Evolutionary conservation across 2,113 vertebrate species (phyloP), one percentile per base, ranked within the genome.

Genomic region (Etheostoma cragini): DNA sequence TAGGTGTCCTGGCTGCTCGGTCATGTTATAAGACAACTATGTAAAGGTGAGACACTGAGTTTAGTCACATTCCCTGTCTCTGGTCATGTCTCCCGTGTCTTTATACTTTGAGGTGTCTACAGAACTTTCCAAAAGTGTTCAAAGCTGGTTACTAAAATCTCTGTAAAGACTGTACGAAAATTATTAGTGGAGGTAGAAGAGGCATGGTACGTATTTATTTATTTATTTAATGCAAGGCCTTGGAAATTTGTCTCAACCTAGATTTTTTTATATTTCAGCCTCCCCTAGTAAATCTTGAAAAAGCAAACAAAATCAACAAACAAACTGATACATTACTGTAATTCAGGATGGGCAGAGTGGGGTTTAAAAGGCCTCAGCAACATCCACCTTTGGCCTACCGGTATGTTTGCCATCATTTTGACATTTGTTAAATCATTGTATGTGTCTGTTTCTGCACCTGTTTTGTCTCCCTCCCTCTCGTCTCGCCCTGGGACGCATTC

Each of bases 1-100:
- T 73, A 83, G 52, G 75, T 82, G 81, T 82, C 61, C 87, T 78
- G 78, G 83, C 72, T 22, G 72, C 75, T 33, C 70, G 2, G 67
- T 2, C n/a, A 70, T 33, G 2, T 81, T 19, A 82, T 52, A 72
- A 58, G 64, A 30, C 75, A 72, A 64, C 57, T 61, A 33, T 81
- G 45, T 69, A 78, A 78, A 79, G 68, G 60, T 50, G 33, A 78
- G 82, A 72, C 61, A 47, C 26, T 47, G 60, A 69, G 12, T 86
- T 69, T 57, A 64, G 60, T 77, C 68, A 22, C 78, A 24, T 66
- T 0, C 45, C n/a, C 58, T 11, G 1, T 56, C 76, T 78, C 72
- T 72, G 52, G 11, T 72, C 24, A 0, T 24, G 22, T 21, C 62
- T 72, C 35, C 56, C n/a, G 50, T 47, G 54, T 64, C 73, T 80